Evolutionary conservation across 2,888 invertebrate genomes (phyloP), one percentile per base, ranked within the genome.

Genomic region (Ganaspis brasiliensis): DNA sequence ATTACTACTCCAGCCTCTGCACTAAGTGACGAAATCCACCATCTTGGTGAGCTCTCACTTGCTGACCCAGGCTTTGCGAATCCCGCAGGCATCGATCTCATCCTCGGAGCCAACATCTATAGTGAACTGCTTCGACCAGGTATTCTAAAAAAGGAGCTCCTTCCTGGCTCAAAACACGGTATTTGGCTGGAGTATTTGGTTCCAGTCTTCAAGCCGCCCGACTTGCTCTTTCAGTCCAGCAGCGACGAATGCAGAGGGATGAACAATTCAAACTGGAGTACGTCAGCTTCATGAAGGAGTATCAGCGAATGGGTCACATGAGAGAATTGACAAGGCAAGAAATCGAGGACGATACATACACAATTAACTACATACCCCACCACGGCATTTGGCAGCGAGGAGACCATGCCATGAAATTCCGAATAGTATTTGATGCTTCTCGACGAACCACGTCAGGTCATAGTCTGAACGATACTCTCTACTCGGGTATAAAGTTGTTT

Each of bases 331-430:
- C 55, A 0, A 3, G 5, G 2, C 8, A 12, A 10, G 55, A 72
- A 26, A 19, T 56, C 6, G n/a, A 55, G 3, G 12, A 67, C 52
- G 9, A 55, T 63, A 5, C 35, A 35, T 1, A 2, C 12, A 1
- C 12, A 1, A 12, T 19, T 1, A 14, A 67, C 24, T 74, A 67
- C 12, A 74, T 67, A 5, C 21, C 19, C 2, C 67, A 74, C 19
- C 63, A 67, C 10, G 26, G 45, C 1, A 74, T 74, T 3, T 74
- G 74, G 74, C 67, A 74, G 19, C 1, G n/a, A 2, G 21, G 12
- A 3, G 63, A 74, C 10, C 9, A 9, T 12, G 12, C 9, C 9
- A 6, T 35, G 10, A 40, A 40, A 40, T 9, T 40, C 12, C 3
- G 55, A 21, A 52, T 67, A 0, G 63, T 52, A 1, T 74, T 55